Base-by-base conservation (phyloP, 2,888 invertebrate genomes). In the Lysandra bellargus region DNA sequence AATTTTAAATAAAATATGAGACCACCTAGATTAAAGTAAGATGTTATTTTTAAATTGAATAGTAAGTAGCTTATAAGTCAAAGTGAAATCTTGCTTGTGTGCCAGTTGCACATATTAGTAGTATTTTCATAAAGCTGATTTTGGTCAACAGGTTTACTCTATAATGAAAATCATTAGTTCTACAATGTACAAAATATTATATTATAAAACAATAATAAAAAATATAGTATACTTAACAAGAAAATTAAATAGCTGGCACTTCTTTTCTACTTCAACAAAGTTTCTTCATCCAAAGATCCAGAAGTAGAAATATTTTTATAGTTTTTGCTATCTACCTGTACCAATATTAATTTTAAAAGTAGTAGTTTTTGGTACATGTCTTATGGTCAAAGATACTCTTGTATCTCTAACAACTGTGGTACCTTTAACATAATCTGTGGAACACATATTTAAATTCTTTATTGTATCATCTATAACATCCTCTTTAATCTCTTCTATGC, bases 311-410 rank as follows among this genome's bases (percentile, higher is more conserved):
- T 64, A 64, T 30, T 9, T 30, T 9, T 9, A 33, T 69, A 73
- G 49, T 44, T 4, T 14, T 77, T 69, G 69, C 84, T 87, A 92
- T 86, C 85, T 89, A 88, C 90, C 92, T 90, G 90, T 91, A 74
- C 92, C 92, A 86, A 96, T 95, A 87, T 95, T 96, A 80, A 97
- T 89, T 92, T 97, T 97, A 87, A 98, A 95, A 91, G 96, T 96
- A 79, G 96, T 96, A 69, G 98, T 97, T 93, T 98, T 98, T 73
- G 98, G 98, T 61, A 99, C 99, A 95, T 98, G 97, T 88, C 99
- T 95, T 84, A 99, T 98, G 17, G 99, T 99, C 78, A 99, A 90
- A 17, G 99, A 99, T 82, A 99, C 93, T 85, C 99, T 96, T 6
- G 97, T 97, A 12, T 91, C 92, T 84, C 98, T 95, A 78, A 90